phyloP scores from a whole-genome alignment of 53 echinoderm and acorn worm genomes.

The Luidia sarsii region DNA sequence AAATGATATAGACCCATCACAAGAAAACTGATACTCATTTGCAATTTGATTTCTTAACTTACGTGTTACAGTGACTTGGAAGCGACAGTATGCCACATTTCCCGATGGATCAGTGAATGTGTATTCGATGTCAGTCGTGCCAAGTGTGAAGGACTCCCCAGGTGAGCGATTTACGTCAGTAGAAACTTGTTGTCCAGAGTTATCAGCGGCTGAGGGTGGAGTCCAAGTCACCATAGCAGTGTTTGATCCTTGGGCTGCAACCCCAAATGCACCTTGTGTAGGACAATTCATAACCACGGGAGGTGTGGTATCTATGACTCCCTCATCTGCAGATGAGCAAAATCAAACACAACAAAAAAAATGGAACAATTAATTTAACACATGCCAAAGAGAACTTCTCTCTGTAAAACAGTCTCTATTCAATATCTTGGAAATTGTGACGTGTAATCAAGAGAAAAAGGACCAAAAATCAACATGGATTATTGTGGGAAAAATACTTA shows the following conservation, averaged over 20 bases:
- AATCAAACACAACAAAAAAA: too few relatives aligned
- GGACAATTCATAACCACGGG: conserved; percentile 55
- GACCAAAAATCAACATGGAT: neutral
- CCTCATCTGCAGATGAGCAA: neutral
- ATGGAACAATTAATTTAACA: too few relatives aligned
- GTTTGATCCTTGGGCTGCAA: conserved; percentile 8
- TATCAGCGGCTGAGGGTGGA: neutral
- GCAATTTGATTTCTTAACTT: too few relatives aligned
- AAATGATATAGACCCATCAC: neutral
- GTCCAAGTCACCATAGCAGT: conserved; percentile 18
- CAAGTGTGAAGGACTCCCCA: neutral
- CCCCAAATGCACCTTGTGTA: neutral
- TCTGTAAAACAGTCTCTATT: too few relatives aligned
- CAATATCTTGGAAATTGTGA: too few relatives aligned
- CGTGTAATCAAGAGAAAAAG: neutral
- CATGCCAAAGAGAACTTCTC: too few relatives aligned
- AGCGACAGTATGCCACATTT: neutral
- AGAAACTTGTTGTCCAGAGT: neutral
- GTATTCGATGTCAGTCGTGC: neutral
- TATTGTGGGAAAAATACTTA: conserved; percentile 1
- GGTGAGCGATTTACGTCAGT: neutral
- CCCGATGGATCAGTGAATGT: neutral
- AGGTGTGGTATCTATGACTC: conserved; percentile 23
- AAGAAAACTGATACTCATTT: too few relatives aligned
- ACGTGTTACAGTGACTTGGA: conserved; percentile 2